These are phyloP conservation scores for Trissonchulus sp. DNA, from an alignment of 2,888 invertebrate species.

Conservation along the genomic window DNA sequence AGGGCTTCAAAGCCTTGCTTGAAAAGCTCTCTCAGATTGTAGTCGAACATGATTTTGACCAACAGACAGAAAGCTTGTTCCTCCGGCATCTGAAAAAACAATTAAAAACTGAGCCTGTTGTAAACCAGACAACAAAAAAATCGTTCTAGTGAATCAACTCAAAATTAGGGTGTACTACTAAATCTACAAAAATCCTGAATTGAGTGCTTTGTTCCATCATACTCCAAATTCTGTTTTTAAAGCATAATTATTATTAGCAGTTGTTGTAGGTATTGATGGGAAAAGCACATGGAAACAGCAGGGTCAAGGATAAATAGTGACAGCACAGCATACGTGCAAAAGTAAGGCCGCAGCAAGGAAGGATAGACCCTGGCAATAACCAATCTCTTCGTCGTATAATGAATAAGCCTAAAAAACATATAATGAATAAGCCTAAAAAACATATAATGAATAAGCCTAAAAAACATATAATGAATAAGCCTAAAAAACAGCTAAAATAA, in stretches of 20 bases:
- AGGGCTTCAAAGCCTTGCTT: conserved; percentile 93
- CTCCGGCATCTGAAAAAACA: conserved; percentile 81
- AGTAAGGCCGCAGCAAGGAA: conserved; percentile 92
- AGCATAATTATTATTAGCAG: too few relatives aligned
- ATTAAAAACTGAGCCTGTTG: conserved; percentile 25
- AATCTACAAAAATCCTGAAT: too few relatives aligned
- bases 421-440: conserved; percentile 77
- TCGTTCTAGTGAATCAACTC: background rate
- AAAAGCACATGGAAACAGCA: too few relatives aligned
- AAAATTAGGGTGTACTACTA: background rate
- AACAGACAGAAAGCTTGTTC: conserved; percentile 97
- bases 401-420: conserved; percentile 82
- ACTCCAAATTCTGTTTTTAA: too few relatives aligned
- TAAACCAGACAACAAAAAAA: conserved; percentile 21
- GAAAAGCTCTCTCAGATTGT: conserved; percentile 85
- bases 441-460: conserved; percentile 90
- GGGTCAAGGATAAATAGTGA: too few relatives aligned
- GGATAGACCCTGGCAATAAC: conserved; percentile 97
- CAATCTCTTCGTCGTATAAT: conserved; percentile 91
- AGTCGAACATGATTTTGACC: conserved; percentile 93
- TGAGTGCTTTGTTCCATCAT: too few relatives aligned
- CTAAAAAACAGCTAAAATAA: conserved; percentile 56
- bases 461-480: conserved; percentile 85
- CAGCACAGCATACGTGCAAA: conserved; percentile 86
- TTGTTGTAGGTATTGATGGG: too few relatives aligned